A percentile compares a stretch with the other conserved stretches of the same genome.
Evolutionary conservation across 2,113 vertebrate genomes (phyloP).

Genomic region (Chrysochloris asiatica): DNA sequence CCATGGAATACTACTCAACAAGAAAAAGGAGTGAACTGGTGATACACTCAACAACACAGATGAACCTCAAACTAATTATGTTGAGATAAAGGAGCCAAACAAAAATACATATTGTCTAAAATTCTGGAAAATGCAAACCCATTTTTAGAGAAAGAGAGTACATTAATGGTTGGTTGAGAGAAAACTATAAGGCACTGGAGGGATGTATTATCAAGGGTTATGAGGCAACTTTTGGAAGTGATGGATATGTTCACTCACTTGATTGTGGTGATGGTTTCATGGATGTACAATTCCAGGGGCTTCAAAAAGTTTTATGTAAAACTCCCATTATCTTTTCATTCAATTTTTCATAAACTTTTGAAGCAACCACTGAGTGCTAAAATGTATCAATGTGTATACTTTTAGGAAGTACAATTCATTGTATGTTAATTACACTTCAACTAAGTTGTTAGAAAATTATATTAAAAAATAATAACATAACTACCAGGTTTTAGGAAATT

Average conservation of each 20-base stretch:
- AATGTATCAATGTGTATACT: neutral
- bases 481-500: slow-evolving; percentile 24
- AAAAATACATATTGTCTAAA: neutral
- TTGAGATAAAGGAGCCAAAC: slow-evolving; percentile 24
- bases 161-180: neutral
- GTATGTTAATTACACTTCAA: neutral
- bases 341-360: too few species aligned
- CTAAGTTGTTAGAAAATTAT: slow-evolving; percentile 25
- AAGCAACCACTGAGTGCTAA: neutral
- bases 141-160: neutral
- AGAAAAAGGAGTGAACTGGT: neutral
- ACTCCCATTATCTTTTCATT: too few species aligned
- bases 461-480: slow-evolving; percentile 4
- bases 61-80: slow-evolving; percentile 1
- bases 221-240: neutral
- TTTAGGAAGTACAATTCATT: neutral
- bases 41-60: neutral
- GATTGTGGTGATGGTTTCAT: neutral
- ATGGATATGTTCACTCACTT: neutral
- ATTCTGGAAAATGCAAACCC: neutral
- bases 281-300: too few species aligned
- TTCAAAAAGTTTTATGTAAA: too few species aligned
- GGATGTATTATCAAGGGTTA: neutral
- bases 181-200: neutral
- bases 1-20: neutral